A percentile compares a stretch with the other conserved stretches of the same genome.
Evolutionary conservation across 2,113 vertebrate species (phyloP).

Genomic region (Scortum barcoo): DNA sequence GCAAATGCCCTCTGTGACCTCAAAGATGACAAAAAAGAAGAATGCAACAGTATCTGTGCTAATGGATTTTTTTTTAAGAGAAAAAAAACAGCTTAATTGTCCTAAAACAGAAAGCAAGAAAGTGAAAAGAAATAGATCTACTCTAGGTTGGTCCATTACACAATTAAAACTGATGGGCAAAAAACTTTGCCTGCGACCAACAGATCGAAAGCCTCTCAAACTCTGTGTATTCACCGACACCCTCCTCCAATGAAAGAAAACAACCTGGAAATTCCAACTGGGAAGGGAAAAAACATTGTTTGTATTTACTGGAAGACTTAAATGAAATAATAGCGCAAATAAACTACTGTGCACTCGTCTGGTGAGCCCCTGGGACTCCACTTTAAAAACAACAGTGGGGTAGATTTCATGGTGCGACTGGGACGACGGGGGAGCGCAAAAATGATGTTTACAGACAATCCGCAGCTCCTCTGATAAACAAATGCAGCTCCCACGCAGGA

Average conservation of each 20-base stretch:
- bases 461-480: slow-evolving; percentile 31
- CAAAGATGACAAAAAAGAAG: not conserved
- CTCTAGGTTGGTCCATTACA: not conserved
- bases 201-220: not conserved
- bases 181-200: not conserved
- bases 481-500: slow-evolving; percentile 10
- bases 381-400: slow-evolving; percentile 19
- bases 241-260: not conserved
- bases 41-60: not conserved
- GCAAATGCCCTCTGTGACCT: slow-evolving; percentile 45
- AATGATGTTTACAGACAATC: slow-evolving; percentile 22
- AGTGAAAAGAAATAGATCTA: slow-evolving; percentile 3
- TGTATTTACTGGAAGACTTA: slow-evolving; percentile 29
- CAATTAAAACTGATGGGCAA: not conserved
- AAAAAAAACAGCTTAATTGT: not conserved
- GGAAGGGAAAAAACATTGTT: slow-evolving; percentile 5
- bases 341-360: slow-evolving; percentile 21
- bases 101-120: not conserved
- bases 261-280: not conserved
- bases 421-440: slow-evolving; percentile 7
- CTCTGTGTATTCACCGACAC: not conserved
- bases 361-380: slow-evolving; percentile 2
- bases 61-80: not conserved
- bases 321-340: slow-evolving; percentile 36
- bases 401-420: slow-evolving; percentile 8